Base-by-base conservation (phyloP, 2,888 invertebrate genomes). In the Phasia obesa region DNA sequence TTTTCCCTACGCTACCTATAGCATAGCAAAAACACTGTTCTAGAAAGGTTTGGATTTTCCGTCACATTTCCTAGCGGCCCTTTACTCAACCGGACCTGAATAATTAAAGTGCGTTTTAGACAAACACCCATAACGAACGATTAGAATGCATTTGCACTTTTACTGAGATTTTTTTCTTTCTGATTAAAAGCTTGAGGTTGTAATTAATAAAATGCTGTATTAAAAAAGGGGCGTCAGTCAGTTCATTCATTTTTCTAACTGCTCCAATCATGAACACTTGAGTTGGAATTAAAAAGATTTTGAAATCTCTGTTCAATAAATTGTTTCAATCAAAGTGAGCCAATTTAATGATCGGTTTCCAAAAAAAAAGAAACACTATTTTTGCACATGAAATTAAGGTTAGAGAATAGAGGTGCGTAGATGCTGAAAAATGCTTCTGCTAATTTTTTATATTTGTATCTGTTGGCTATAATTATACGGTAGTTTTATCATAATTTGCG, bases 201-300 rank as follows among this genome's bases (percentile, higher is more conserved):
- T 62, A 80, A 83, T 83, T 76, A 83, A 80, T n/a, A n/a, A n/a
- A n/a, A 64, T 78, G 70, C 21, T 35, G 60, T 15, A 71, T 83
- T 75, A 62, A 80, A 83, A n/a, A 79, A 69, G 67, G 67, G 83
- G 83, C 75, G 79, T 57, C 51, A 53, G 60, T 21, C 57, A 17
- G 19, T 23, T 59, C 51, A 38, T 42, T 64, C 21, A 23, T 49
- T 44, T 38, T 53, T 2, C n/a, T 9, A 6, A 55, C 7, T 64
- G 6, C 21, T 25, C 0, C 38, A 76, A 13, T 51, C 44, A 44
- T 53, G 19, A 49, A 60, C 42, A 67, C 69, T 47, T 35, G 38
- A 62, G 53, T 62, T 70, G 44, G 23, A 42, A 55, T 55, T 51
- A 15, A 17, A 15, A 17, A 71, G 47, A 76, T 83, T 83, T 62